A percentile compares a stretch with the other conserved stretches of the same genome.
phyloP scores from a whole-genome alignment of 2,113 vertebrate species.

The Petroica traversi region DNA sequence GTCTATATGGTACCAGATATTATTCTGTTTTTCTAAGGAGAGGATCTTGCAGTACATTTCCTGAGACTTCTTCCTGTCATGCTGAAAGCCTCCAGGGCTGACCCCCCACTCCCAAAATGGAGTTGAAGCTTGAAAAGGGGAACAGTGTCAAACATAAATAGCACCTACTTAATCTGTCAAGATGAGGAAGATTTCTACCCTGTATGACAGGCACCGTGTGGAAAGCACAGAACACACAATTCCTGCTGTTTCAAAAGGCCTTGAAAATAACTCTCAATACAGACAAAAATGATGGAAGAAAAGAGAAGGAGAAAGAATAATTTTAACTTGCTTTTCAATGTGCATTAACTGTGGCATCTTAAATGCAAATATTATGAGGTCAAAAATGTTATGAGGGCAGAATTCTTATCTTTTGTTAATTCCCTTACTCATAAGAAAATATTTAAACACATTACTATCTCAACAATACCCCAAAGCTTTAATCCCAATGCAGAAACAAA shows the following conservation, averaged over 20 bases:
- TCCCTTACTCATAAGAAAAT: not conserved
- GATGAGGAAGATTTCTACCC: not conserved
- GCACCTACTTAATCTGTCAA: not conserved
- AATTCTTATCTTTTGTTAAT: not conserved
- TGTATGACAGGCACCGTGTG: not conserved
- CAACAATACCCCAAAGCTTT: not conserved
- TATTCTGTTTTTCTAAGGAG: not conserved
- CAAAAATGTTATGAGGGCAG: not conserved
- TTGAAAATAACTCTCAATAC: not conserved
- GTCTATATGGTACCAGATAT: not conserved
- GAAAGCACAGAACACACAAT: not conserved
- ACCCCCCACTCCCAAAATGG: not conserved
- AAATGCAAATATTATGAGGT: not conserved
- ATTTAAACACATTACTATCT: not conserved
- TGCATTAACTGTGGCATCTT: not conserved
- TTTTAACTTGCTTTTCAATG: not conserved
- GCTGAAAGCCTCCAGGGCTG: not conserved
- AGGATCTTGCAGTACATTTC: not conserved
- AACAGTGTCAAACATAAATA: not conserved
- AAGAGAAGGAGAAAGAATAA: not conserved
- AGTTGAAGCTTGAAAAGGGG: not conserved
- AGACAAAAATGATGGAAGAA: not conserved
- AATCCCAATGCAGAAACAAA: not conserved
- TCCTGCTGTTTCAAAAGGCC: not conserved
- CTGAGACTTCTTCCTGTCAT: not conserved